phyloP scores from a whole-genome alignment of 2,113 vertebrate genomes.

The Trogon melanurus region DNA sequence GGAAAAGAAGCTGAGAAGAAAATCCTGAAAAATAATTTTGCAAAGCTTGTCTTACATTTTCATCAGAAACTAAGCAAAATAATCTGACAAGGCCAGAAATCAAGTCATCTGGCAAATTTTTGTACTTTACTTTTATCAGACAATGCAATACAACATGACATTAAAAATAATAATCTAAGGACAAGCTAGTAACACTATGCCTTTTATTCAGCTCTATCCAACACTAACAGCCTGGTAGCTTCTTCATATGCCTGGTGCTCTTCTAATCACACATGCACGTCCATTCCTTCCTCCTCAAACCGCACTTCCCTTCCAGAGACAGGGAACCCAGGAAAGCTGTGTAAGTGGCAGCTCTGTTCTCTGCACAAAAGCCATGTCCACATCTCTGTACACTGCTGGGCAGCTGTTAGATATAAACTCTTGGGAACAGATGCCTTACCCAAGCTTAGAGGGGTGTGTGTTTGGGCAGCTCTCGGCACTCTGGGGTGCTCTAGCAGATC shows the following conservation, averaged over 20 bases:
- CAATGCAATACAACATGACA: constrained; percentile 43
- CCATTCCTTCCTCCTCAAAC: not conserved
- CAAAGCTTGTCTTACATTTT: constrained; percentile 69
- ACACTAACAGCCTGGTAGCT: not conserved
- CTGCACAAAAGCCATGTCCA: not conserved
- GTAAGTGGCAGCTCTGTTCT: not conserved
- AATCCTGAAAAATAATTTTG: constrained; percentile 71
- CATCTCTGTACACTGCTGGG: accelerated
- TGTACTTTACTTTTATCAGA: constrained; percentile 68
- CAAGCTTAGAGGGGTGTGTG: accelerated
- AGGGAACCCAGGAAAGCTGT: not conserved
- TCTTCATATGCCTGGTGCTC: not conserved
- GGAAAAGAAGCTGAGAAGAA: constrained; percentile 55
- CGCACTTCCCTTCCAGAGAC: not conserved
- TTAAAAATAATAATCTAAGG: constrained; percentile 58
- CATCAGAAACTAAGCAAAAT: constrained; percentile 69
- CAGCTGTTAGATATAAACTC: not conserved
- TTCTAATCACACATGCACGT: not conserved
- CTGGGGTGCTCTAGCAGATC: not conserved
- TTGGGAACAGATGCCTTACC: accelerated
- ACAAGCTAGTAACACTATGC: not conserved
- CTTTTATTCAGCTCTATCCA: not conserved
- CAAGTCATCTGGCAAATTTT: constrained; percentile 67
- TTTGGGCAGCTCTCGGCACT: not conserved
- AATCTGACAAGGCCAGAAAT: constrained; percentile 72